Base-by-base conservation (phyloP, 1,140 invertebrate genomes). In the Tetragnatha versicolor region DNA sequence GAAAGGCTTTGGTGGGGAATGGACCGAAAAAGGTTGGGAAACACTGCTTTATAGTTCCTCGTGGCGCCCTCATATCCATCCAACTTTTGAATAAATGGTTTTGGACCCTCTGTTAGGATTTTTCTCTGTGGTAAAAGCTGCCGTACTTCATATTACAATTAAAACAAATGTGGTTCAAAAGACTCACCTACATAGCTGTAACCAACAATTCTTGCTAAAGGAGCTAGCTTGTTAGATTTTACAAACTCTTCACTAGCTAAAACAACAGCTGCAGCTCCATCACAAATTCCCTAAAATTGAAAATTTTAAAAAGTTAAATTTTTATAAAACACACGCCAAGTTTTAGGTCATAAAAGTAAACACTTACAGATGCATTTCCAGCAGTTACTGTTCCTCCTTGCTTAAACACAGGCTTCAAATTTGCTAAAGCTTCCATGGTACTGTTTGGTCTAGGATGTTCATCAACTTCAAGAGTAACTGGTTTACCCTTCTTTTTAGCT, bases 371-470 rank as follows among this genome's bases (percentile, higher is more conserved):
- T 75, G 98, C 95, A 83, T 93, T 92, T 58, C 95, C 98, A 78
- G 98, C 97, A 55, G 95, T 98, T 3, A 99, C 96, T 7, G 94
- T 89, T 7, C 98, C 98, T 81, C 95, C 91, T 86, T 99, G 97
- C 86, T 99, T 97, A 87, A 99, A 99, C 12, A 99, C 90, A 2
- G 96, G 89, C 0, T 92, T 90, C 27, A 99, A 87, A 87, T 91
- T 91, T 81, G 90, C 89, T 2, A 99, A 87, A 27, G 88, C 89
- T 86, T 98, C 96, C 9, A 93, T 78, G 6, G 93, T 96, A 17
- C 95, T 93, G 84, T 94, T 89, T 47, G 93, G 93, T 77, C 94
- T 91, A 6, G 98, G 97, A 88, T 99, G 97, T 86, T 99, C 98
- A 87, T 99, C 98, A 0, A 92, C 85, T 49, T 91, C 91, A 80